Conservation (phyloP, 2,113 vertebrate species). For the Odontesthes bonariensis region DNA sequence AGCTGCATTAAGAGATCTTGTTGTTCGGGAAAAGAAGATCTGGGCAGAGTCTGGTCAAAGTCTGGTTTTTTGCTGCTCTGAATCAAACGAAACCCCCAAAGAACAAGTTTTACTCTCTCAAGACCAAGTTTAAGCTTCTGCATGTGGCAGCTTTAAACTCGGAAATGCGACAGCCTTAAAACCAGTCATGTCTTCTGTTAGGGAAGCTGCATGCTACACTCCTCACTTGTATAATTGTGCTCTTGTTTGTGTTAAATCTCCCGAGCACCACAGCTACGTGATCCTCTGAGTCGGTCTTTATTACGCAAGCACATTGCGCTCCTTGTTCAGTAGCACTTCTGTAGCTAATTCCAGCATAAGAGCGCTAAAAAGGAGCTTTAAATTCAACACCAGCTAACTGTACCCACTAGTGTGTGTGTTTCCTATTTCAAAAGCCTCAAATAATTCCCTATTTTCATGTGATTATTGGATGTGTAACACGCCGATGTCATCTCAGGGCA, state of each 20-base stretch:
- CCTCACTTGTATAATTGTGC: slow-evolving; percentile 16
- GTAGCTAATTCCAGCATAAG: slow-evolving; percentile 39
- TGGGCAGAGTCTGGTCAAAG: too few relatives aligned
- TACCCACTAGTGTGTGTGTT: neutral
- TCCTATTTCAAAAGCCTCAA: slow-evolving; percentile 12
- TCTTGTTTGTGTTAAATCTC: slow-evolving; percentile 26
- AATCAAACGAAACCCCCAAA: too few relatives aligned
- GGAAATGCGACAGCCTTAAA: slow-evolving; percentile 40
- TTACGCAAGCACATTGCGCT: slow-evolving; percentile 12
- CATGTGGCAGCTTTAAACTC: slow-evolving; percentile 26
- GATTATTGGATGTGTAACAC: slow-evolving; percentile 43
- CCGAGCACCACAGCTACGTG: slow-evolving; percentile 18
- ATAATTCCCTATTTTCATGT: slow-evolving; percentile 9
- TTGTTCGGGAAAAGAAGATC: neutral
- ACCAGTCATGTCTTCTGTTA: slow-evolving; percentile 5
- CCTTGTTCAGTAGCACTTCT: neutral
- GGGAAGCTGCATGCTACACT: neutral
- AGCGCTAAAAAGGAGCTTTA: slow-evolving; percentile 36
- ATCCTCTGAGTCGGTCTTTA: neutral
- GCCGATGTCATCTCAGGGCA: slow-evolving; percentile 48
- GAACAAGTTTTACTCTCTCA: neutral
- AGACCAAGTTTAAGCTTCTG: neutral
- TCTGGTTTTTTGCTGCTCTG: too few relatives aligned
- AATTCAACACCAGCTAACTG: slow-evolving; percentile 57
- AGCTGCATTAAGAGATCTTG: neutral